Base-by-base conservation (phyloP, 2,888 invertebrate species). In the Ditula angustiorana region DNA sequence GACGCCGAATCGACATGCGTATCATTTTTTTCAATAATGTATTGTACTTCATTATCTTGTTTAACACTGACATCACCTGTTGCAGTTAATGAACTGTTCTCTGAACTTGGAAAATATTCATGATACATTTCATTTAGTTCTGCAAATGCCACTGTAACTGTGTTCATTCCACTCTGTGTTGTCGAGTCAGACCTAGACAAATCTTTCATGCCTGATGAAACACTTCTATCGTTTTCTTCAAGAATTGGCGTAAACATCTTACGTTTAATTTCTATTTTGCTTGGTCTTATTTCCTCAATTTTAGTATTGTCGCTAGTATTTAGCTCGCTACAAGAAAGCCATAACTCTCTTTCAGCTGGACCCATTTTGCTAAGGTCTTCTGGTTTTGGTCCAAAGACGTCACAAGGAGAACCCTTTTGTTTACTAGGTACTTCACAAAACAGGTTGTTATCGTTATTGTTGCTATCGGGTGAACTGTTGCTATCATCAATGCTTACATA, bases 401-500 rank as follows among this genome's bases (percentile, higher is more conserved):
- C 76, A 74, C 72, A 78, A 71, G 70, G 69, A 69, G 77, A 74
- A 74, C 74, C 70, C 68, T 80, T 83, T 59, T 79, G 81, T 77
- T 87, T 89, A 76, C 73, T 75, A 56, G 72, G 47, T 67, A 77
- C 61, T 35, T 87, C 87, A 68, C 76, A 69, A 41, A 81, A 71
- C 50, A 70, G 63, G 65, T 74, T 75, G 72, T 78, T 85, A 69
- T 86, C 86, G 71, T 87, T 90, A 71, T 86, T 86, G 69, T 89
- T 91, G 67, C 71, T 88, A 72, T 92, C 93, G 37, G 92, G 87
- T 5, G 90, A 87, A 74, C 86, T 84, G 71, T 85, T 90, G 69
- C 79, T 87, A 65, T 93, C 93, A 70, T 93, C 93, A 68, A 93
- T 93, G 81, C 93, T 93, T 71, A 93, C 90, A 71, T 93, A 93